These are phyloP conservation scores for Rhabdophis nuchalis DNA, from an alignment of 2,797 vertebrate species.

Conservation along the genomic window DNA sequence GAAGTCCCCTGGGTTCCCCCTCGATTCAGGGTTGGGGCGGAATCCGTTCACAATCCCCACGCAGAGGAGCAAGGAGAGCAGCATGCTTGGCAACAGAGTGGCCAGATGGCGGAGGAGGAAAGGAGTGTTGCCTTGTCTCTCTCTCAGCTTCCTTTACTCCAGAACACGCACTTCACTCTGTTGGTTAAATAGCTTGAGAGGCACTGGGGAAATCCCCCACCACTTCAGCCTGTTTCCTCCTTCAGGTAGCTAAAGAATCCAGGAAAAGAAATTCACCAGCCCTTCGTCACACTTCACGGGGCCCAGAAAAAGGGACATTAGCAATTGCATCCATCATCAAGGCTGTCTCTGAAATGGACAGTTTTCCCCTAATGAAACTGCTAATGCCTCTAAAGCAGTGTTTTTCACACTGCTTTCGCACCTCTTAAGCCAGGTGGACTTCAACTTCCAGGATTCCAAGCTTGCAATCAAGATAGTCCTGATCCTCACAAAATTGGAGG, in stretches of 20 bases:
- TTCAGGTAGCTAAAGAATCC: background rate
- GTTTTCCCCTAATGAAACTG: background rate
- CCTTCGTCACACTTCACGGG: too few relatives aligned
- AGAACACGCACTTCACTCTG: background rate
- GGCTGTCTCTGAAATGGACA: background rate
- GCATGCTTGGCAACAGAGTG: background rate
- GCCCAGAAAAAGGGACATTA: background rate
- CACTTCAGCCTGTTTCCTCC: background rate
- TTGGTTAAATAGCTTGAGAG: background rate
- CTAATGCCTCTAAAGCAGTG: background rate
- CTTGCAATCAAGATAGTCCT: background rate
- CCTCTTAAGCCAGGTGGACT: background rate
- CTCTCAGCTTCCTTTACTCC: background rate
- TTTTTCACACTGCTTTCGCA: background rate
- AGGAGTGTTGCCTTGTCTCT: too few relatives aligned
- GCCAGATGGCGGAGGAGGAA: background rate
- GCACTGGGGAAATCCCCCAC: background rate
- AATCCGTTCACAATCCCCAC: background rate
- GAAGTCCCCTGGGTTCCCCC: background rate
- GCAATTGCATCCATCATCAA: background rate
- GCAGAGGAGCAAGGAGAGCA: background rate
- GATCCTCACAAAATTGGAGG: background rate
- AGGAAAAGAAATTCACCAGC: background rate
- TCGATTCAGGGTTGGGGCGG: constrained; percentile 9
- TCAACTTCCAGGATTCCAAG: background rate